Evolutionary conservation across 2,797 vertebrate species (phyloP).

Genomic region (Clarias platycephalus): DNA sequence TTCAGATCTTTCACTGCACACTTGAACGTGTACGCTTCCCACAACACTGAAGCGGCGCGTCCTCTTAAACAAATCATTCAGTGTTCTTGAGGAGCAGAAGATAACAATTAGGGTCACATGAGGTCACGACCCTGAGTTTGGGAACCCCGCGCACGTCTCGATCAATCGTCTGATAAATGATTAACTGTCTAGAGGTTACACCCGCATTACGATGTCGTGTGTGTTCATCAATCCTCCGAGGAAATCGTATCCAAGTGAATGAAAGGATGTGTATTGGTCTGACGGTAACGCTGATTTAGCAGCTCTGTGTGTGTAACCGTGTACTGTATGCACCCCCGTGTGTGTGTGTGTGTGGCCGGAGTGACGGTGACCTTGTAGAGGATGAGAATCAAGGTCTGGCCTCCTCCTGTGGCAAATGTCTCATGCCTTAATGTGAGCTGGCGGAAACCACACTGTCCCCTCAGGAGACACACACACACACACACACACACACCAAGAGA

Average conservation of each 20-base stretch:
- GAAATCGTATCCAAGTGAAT: neutral
- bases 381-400: conserved; percentile 57
- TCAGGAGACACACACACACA: conserved; percentile 59
- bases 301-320: neutral
- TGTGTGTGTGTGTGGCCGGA: too few species aligned
- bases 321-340: too few species aligned
- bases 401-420: conserved; percentile 71
- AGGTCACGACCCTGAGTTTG: neutral
- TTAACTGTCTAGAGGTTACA: neutral
- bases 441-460: conserved; percentile 78
- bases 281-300: conserved; percentile 2
- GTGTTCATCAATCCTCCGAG: neutral
- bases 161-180: too few species aligned
- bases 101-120: neutral
- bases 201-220: neutral
- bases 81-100: neutral
- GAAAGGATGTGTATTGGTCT: neutral
- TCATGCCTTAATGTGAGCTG: conserved; percentile 74
- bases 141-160: neutral
- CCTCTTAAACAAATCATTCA: neutral
- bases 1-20: neutral
- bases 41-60: too few species aligned
- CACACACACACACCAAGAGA: conserved; percentile 50
- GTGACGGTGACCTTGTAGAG: neutral
- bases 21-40: neutral